A percentile compares a stretch with the other conserved stretches of the same genome.
phyloP scores from a whole-genome alignment of 2,888 invertebrate genomes.

The Polyommatus icarus region DNA sequence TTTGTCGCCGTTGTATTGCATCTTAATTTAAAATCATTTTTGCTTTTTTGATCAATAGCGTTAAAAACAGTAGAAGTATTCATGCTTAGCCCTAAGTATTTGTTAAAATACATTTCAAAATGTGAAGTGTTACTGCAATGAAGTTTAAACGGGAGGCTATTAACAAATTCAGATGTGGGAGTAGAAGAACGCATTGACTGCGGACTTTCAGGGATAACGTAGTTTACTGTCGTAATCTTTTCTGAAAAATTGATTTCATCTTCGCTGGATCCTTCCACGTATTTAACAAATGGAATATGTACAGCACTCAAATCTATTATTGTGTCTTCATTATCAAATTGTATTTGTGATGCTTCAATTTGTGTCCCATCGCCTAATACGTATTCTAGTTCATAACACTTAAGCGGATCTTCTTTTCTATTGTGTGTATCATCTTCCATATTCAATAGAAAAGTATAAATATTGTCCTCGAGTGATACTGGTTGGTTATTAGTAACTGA shows the following conservation, averaged over 20 bases:
- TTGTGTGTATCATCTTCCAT: constrained; percentile 53
- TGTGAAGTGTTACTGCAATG: constrained; percentile 63
- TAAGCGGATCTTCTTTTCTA: constrained; percentile 49
- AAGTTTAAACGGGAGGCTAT: constrained; percentile 66
- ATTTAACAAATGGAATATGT: constrained; percentile 67
- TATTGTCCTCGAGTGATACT: constrained; percentile 64
- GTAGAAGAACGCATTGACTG: constrained; percentile 54
- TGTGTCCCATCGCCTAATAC: constrained; percentile 72
- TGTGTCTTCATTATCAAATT: constrained; percentile 72
- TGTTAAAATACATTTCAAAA: constrained; percentile 68
- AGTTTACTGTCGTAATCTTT: constrained; percentile 52
- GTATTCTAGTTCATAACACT: constrained; percentile 58
- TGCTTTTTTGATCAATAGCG: constrained; percentile 53
- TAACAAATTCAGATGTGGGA: constrained; percentile 61
- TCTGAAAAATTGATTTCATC: constrained; percentile 44
- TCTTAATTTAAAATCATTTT: constrained; percentile 59
- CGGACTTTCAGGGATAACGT: constrained; percentile 66
- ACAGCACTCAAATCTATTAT: constrained; percentile 63
- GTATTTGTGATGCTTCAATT: constrained; percentile 72
- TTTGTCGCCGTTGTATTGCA: constrained; percentile 51
- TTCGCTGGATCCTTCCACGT: constrained; percentile 52
- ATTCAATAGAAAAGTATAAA: constrained; percentile 66
- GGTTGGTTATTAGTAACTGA: constrained; percentile 66
- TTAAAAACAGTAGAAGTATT: constrained; percentile 61
- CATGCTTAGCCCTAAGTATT: constrained; percentile 59